These are phyloP conservation scores for Temnothorax ravouxi DNA, from an alignment of 2,888 invertebrate genomes.

Conservation along the genomic window DNA sequence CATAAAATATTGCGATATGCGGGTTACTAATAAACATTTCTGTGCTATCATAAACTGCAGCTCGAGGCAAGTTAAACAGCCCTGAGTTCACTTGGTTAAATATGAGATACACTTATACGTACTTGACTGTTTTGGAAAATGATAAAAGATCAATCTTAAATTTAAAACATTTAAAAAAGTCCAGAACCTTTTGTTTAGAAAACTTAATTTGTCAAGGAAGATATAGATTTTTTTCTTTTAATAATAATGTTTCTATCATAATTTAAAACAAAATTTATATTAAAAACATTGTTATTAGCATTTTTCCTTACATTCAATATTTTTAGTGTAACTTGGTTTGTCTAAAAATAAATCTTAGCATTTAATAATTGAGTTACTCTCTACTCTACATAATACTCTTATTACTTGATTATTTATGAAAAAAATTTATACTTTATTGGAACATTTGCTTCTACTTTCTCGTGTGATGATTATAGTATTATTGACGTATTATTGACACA, in stretches of 20 bases:
- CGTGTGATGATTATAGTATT: neutral
- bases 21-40: constrained; percentile 15
- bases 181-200: neutral
- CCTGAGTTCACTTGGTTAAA: neutral
- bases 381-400: neutral
- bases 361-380: neutral
- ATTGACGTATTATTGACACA: constrained; percentile 8
- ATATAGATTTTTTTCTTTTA: neutral
- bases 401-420: neutral
- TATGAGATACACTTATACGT: neutral
- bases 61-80: neutral
- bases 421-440: neutral
- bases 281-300: neutral
- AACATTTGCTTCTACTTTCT: neutral
- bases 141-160: neutral
- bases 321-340: neutral
- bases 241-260: neutral
- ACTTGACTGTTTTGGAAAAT: neutral
- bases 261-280: neutral
- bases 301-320: neutral
- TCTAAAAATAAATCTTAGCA: neutral
- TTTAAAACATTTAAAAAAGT: neutral
- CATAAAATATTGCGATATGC: neutral
- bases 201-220: neutral
- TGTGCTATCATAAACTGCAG: neutral